Percentiles rank a stretch among this genome's conserved stretches.
Evolutionary conservation across 2,797 vertebrate genomes (phyloP).

Genomic region (Sylvilagus floridanus): DNA sequence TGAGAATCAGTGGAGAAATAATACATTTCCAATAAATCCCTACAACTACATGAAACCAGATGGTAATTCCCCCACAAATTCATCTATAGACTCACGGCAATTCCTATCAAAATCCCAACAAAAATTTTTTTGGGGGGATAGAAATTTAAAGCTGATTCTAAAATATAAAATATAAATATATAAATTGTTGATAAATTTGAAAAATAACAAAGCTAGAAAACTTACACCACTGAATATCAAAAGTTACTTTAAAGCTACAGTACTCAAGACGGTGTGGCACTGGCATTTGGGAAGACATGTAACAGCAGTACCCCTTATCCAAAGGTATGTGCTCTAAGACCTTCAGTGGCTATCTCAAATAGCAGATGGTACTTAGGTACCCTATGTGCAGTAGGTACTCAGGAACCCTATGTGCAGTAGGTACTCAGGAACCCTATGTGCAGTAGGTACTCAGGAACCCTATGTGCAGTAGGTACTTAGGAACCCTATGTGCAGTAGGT

Average conservation of each 20-base stretch:
- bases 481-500: neutral
- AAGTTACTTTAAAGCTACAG: constrained; percentile 21
- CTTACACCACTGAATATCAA: neutral
- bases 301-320: neutral
- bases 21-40: constrained; percentile 40
- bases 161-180: constrained; percentile 15
- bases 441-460: neutral
- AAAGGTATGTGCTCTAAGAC: neutral
- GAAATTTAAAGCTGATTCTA: constrained; percentile 59
- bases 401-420: neutral
- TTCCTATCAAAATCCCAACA: constrained; percentile 48
- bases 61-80: neutral
- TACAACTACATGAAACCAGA: constrained; percentile 61
- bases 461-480: neutral
- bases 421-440: neutral
- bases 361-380: neutral
- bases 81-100: constrained; percentile 22
- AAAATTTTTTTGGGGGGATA: neutral
- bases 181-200: constrained; percentile 61
- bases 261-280: neutral
- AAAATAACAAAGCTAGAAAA: constrained; percentile 31
- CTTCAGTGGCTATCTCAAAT: neutral
- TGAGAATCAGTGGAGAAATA: constrained; percentile 57
- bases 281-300: neutral
- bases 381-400: neutral